Percentiles rank a stretch among this genome's conserved stretches.
These are phyloP conservation scores for Uloborus diversus DNA, from an alignment of 1,140 invertebrate genomes.

Conservation along the genomic window DNA sequence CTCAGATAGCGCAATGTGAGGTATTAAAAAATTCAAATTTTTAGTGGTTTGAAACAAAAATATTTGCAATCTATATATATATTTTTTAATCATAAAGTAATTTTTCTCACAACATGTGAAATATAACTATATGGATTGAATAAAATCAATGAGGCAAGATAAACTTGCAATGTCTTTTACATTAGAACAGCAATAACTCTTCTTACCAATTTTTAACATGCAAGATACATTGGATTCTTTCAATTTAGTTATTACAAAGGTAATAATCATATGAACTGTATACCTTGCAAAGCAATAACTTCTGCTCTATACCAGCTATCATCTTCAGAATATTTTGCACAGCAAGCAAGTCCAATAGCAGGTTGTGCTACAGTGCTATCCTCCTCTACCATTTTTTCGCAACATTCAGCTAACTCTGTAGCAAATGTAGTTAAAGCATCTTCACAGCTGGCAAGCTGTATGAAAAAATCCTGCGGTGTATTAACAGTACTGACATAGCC, in stretches of 20 bases:
- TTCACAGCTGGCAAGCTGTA: slow-evolving; percentile 23
- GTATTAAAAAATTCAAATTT: no score
- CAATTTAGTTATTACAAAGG: background rate
- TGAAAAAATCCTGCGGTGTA: slow-evolving; percentile 24
- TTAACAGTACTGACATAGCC: slow-evolving; percentile 24
- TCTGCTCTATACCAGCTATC: slow-evolving; percentile 52
- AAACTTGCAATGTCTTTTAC: no score
- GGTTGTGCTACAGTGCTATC: background rate
- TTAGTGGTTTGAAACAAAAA: no score
- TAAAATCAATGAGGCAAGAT: no score
- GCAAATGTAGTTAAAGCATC: slow-evolving; percentile 12
- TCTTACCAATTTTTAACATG: background rate
- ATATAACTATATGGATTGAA: no score
- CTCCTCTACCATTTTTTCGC: background rate
- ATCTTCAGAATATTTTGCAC: slow-evolving; percentile 37
- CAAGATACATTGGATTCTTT: background rate
- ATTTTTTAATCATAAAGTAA: no score
- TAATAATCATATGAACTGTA: background rate
- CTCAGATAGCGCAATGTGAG: no score
- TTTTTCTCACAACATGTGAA: no score
- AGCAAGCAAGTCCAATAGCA: slow-evolving; percentile 28
- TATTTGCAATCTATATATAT: no score
- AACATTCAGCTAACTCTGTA: slow-evolving; percentile 11
- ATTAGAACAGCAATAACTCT: background rate
- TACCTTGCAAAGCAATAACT: slow-evolving; percentile 17